Conservation (phyloP, 2,113 vertebrate genomes). For the Dunckerocampus dactyliophorus region DNA sequence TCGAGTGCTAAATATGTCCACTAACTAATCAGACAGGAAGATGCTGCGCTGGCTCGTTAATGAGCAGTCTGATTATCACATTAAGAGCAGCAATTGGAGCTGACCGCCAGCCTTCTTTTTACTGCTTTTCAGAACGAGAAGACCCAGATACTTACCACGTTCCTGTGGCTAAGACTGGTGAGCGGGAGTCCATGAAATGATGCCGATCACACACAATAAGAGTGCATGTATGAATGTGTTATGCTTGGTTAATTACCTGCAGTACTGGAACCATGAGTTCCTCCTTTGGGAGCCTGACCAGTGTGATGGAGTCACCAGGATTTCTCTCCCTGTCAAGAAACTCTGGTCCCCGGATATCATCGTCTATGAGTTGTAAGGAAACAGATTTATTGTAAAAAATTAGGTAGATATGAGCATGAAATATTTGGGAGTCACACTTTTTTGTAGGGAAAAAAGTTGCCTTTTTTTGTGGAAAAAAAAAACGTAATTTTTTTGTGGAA, state of each 20-base stretch:
- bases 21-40: not conserved
- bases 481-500: too few species aligned
- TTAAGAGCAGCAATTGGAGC: too few species aligned
- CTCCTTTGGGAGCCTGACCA: constrained; percentile 73
- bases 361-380: constrained; percentile 73
- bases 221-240: too few species aligned
- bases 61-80: too few species aligned
- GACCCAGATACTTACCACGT: constrained; percentile 76
- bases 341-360: constrained; percentile 81
- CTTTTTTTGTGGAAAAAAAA: too few species aligned
- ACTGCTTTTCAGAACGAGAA: constrained; percentile 70
- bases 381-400: too few species aligned
- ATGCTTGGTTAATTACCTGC: constrained; percentile 7
- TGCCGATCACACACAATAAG: too few species aligned
- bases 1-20: too few species aligned
- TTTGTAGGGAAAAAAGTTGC: too few species aligned
- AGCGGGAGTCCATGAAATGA: constrained; percentile 7
- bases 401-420: too few species aligned
- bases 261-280: constrained; percentile 78
- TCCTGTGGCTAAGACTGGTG: constrained; percentile 77
- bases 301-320: constrained; percentile 67
- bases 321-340: constrained; percentile 72
- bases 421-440: too few species aligned
- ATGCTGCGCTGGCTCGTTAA: not conserved
- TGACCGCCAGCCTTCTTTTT: too few species aligned